Percentiles rank a stretch among this genome's conserved stretches.
Conservation (phyloP, 2,113 vertebrate species). For the Irena cyanogastra region DNA sequence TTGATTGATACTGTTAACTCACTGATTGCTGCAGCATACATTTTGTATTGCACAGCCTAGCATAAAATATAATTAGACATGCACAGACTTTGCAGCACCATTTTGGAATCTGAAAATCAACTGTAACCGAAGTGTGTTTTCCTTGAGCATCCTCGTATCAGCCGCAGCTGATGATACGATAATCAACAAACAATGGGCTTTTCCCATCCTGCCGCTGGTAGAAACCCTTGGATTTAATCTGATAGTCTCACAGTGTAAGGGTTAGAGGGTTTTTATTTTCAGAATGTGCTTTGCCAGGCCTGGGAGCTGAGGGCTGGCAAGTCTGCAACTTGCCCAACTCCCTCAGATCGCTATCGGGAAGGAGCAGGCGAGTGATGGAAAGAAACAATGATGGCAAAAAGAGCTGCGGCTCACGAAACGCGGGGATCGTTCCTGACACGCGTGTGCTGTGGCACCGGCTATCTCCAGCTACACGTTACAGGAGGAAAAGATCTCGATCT, state of each 20-base stretch:
- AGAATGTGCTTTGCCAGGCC: conserved; percentile 38
- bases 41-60: conserved; percentile 81
- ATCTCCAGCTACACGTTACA: conserved; percentile 46
- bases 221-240: conserved; percentile 70
- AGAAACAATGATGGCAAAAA: conserved; percentile 62
- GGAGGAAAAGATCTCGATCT: conserved; percentile 56
- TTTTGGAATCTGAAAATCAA: conserved; percentile 81
- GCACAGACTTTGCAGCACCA: conserved; percentile 76
- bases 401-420: conserved; percentile 26
- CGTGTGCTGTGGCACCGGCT: conserved; percentile 22
- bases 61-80: conserved; percentile 82
- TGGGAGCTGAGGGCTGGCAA: conserved; percentile 62
- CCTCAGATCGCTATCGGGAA: conserved; percentile 45
- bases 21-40: conserved; percentile 80
- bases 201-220: conserved; percentile 60
- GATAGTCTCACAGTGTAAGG: conserved; percentile 56
- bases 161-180: conserved; percentile 66
- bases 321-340: conserved; percentile 52
- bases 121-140: conserved; percentile 75
- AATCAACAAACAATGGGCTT: conserved; percentile 72
- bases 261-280: neutral
- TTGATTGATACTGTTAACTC: conserved; percentile 94
- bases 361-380: conserved; percentile 44
- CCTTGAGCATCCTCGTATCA: conserved; percentile 69
- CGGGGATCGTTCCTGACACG: conserved; percentile 34